These are phyloP conservation scores for Rhyacophila evoluta DNA, from an alignment of 2,888 invertebrate genomes.

Conservation along the genomic window DNA sequence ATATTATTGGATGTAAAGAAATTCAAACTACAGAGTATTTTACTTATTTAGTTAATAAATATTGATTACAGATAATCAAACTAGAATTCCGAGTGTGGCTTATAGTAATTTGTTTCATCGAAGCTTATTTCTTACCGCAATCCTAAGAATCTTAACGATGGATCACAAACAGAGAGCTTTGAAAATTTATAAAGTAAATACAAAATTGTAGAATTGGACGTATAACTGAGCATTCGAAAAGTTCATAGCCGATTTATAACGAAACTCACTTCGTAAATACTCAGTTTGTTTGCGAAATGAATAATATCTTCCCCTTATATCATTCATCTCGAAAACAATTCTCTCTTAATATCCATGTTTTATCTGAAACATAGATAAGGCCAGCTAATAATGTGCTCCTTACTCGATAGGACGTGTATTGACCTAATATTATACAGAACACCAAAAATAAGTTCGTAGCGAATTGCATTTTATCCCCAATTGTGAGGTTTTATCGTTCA, in stretches of 20 bases:
- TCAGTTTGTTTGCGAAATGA: constrained; percentile 52
- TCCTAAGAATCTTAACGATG: constrained; percentile 49
- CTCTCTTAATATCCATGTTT: constrained; percentile 40
- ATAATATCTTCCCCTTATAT: constrained; percentile 55
- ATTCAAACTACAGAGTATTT: constrained; percentile 48
- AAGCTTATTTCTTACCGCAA: constrained; percentile 51
- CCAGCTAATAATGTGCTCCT: constrained; percentile 41
- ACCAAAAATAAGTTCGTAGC: constrained; percentile 39
- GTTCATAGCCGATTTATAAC: constrained; percentile 45
- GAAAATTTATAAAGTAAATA: constrained; percentile 49
- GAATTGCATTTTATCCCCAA: constrained; percentile 34
- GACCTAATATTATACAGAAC: constrained; percentile 43
- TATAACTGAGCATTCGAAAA: constrained; percentile 54
- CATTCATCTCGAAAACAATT: constrained; percentile 50
- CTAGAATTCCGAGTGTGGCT: constrained; percentile 47
- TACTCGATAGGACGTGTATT: constrained; percentile 50
- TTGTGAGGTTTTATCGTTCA: constrained; percentile 37
- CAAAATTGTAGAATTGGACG: constrained; percentile 55
- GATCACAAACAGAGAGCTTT: constrained; percentile 51
- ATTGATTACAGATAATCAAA: constrained; percentile 47
- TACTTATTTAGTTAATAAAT: constrained; percentile 36
- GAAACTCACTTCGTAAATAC: constrained; percentile 42
- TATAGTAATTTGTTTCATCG: constrained; percentile 43
- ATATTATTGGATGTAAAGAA: constrained; percentile 50
- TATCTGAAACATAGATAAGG: constrained; percentile 37